Evolutionary conservation across 2,797 vertebrate species (phyloP).

Genomic region (Alauda arvensis): DNA sequence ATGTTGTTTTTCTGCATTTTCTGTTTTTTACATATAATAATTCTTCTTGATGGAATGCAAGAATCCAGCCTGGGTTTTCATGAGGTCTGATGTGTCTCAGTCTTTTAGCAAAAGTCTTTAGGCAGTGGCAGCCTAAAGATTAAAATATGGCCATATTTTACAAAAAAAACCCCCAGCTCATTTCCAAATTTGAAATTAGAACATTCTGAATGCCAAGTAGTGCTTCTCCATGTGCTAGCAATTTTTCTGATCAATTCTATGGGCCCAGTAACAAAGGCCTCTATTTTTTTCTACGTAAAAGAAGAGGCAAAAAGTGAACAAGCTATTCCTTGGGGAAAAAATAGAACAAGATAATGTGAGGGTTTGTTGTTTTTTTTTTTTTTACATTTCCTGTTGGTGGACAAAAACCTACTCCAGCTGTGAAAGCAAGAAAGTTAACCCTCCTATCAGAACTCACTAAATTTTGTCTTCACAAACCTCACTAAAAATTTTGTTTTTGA

Average conservation of each 20-base stretch:
- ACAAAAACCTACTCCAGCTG: not conserved
- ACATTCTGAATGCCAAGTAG: not conserved
- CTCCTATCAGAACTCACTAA: not conserved
- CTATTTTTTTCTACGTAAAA: not conserved
- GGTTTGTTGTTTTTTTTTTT: fast-evolving
- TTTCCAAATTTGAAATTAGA: not conserved
- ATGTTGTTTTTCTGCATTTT: not conserved
- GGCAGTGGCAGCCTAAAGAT: not conserved
- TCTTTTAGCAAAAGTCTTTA: not conserved
- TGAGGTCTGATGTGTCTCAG: not conserved
- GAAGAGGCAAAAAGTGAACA: not conserved
- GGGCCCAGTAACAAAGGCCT: not conserved
- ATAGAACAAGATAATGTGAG: not conserved
- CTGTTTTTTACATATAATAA: not conserved
- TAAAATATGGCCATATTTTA: not conserved
- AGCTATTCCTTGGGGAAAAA: fast-evolving
- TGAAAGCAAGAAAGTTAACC: not conserved
- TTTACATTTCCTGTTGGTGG: not conserved
- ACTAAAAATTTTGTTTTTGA: not conserved
- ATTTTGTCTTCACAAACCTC: not conserved
- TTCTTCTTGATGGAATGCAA: not conserved
- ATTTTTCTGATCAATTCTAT: not conserved
- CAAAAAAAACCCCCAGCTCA: not conserved
- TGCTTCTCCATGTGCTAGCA: not conserved
- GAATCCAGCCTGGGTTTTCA: not conserved